phyloP scores from a whole-genome alignment of 2,888 invertebrate genomes.

The Alentia gelatinosa region DNA sequence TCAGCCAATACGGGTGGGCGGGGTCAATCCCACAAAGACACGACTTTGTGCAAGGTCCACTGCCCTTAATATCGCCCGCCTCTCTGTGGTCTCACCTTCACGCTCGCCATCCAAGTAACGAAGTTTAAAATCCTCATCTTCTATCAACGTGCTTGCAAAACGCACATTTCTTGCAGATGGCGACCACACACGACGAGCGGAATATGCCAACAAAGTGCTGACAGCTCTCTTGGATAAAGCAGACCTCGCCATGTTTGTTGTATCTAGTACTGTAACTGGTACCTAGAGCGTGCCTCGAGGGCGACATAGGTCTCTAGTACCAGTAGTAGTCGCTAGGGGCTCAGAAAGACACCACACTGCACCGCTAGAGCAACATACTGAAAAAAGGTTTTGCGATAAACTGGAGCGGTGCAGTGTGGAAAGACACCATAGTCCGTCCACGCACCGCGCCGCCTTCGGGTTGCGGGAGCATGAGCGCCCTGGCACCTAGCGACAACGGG shows the following conservation, averaged over 20 bases:
- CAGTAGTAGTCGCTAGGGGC: too few relatives aligned
- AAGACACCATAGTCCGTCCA: too few relatives aligned
- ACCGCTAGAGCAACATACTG: too few relatives aligned
- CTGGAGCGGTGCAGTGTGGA: too few relatives aligned
- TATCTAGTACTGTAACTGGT: background rate
- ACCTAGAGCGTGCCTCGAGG: too few relatives aligned
- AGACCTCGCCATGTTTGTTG: background rate
- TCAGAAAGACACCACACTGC: too few relatives aligned
- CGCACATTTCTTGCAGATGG: background rate
- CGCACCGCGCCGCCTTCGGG: too few relatives aligned
- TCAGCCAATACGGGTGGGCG: background rate
- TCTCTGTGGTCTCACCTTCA: conserved; percentile 57
- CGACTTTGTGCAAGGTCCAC: background rate
- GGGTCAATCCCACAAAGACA: background rate
- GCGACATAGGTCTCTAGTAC: too few relatives aligned
- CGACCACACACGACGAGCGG: background rate
- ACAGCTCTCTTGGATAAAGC: background rate
- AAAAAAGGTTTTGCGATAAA: too few relatives aligned
- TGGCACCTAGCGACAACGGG: too few relatives aligned
- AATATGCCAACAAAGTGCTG: background rate
- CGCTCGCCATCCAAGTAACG: conserved; percentile 62
- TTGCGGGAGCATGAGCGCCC: too few relatives aligned
- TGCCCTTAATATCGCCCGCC: background rate
- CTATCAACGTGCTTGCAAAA: background rate
- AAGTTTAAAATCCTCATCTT: conserved; percentile 61